Evolutionary conservation across 2,113 vertebrate genomes (phyloP).

Genomic region (Fukomys damarensis): DNA sequence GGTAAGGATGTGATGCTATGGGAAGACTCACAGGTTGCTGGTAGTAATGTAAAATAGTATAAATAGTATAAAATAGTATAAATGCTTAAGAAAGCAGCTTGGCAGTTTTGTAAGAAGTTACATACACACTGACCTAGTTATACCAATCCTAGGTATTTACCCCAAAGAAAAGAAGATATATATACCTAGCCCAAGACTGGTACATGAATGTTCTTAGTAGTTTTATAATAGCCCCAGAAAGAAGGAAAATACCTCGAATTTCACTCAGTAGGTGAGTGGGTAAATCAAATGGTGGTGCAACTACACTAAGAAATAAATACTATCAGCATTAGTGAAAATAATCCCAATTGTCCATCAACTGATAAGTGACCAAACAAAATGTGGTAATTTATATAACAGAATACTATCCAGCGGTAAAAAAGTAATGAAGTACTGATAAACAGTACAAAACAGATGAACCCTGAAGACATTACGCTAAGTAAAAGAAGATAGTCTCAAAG

Average conservation of each 20-base stretch:
- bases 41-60: background rate
- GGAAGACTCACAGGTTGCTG: background rate
- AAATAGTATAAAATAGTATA: background rate
- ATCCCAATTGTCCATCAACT: background rate
- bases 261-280: background rate
- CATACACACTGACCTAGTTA: background rate
- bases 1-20: background rate
- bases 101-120: conserved; percentile 52
- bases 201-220: background rate
- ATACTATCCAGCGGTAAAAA: background rate
- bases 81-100: background rate
- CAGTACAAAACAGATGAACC: background rate
- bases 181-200: background rate
- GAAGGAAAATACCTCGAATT: background rate
- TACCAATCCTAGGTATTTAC: conserved; percentile 29
- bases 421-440: background rate
- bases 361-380: background rate
- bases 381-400: background rate
- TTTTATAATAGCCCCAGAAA: conserved; percentile 36
- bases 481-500: conserved; percentile 19
- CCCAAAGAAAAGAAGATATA: background rate
- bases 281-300: background rate
- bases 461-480: background rate
- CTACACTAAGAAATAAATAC: background rate
- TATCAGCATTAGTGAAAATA: conserved; percentile 20